Evolutionary conservation across 2,797 vertebrate genomes (phyloP).

Genomic region (Microhierax caerulescens): DNA sequence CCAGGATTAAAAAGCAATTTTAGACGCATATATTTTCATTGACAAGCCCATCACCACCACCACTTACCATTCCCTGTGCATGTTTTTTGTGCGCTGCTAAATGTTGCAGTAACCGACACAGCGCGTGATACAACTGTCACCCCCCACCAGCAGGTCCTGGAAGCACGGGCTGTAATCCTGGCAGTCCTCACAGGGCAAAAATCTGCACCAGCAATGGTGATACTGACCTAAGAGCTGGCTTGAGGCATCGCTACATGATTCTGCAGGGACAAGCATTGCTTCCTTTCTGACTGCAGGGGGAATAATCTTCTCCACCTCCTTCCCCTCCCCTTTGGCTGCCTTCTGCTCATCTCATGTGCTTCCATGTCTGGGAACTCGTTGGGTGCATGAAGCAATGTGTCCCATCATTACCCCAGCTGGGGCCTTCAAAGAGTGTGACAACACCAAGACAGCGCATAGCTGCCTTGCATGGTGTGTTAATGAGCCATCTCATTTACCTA

Average conservation of each 20-base stretch:
- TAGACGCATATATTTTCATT: not conserved
- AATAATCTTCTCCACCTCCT: not conserved
- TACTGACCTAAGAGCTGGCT: not conserved
- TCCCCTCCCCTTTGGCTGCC: not conserved
- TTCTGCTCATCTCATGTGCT: not conserved
- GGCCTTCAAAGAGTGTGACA: not conserved
- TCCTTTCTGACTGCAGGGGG: not conserved
- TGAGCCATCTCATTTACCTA: not conserved
- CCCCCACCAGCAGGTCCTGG: not conserved
- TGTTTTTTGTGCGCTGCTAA: not conserved
- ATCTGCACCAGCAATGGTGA: accelerated
- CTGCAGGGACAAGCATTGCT: not conserved
- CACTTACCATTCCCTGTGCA: not conserved
- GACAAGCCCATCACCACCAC: not conserved
- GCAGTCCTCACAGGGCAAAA: not conserved
- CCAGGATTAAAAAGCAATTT: not conserved
- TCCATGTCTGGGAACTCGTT: not conserved
- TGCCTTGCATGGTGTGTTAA: not conserved
- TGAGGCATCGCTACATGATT: not conserved
- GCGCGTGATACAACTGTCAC: too few relatives aligned
- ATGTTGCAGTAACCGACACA: not conserved
- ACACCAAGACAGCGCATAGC: not conserved
- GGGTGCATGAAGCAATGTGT: not conserved
- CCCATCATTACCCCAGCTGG: not conserved
- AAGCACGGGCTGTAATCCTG: not conserved